phyloP scores from a whole-genome alignment of 2,113 vertebrate species.

The Lates calcarifer region DNA sequence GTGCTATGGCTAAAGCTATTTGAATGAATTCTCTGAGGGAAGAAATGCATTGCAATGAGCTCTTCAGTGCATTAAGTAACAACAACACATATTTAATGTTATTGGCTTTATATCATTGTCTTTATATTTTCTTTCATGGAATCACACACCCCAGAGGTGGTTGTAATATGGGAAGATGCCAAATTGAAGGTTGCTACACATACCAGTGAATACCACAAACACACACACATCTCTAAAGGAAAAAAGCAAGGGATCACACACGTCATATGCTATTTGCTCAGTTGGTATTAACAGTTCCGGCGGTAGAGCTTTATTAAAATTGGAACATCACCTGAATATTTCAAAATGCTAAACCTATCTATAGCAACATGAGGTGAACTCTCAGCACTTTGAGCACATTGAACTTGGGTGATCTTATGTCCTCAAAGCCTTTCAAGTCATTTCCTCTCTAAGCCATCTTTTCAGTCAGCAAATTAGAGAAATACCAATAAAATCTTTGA shows the following conservation, averaged over 20 bases:
- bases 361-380: conserved; percentile 37
- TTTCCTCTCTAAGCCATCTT: conserved; percentile 12
- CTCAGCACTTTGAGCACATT: neutral
- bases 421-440: neutral
- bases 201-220: conserved; percentile 7
- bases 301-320: conserved; percentile 48
- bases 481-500: neutral
- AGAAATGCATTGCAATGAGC: conserved; percentile 3
- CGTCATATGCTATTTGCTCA: conserved; percentile 36
- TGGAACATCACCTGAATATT: conserved; percentile 50
- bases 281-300: conserved; percentile 17
- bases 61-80: neutral
- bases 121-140: neutral
- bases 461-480: conserved; percentile 2
- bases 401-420: conserved; percentile 12
- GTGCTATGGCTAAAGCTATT: neutral
- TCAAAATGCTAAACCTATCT: conserved; percentile 39
- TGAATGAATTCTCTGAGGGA: neutral
- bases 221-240: neutral
- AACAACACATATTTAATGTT: neutral
- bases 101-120: neutral
- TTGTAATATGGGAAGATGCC: neutral
- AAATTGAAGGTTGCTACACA: neutral
- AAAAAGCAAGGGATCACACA: neutral
- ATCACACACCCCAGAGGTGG: neutral